phyloP scores from a whole-genome alignment of 2,113 vertebrate species.

The Chaetura pelagica region DNA sequence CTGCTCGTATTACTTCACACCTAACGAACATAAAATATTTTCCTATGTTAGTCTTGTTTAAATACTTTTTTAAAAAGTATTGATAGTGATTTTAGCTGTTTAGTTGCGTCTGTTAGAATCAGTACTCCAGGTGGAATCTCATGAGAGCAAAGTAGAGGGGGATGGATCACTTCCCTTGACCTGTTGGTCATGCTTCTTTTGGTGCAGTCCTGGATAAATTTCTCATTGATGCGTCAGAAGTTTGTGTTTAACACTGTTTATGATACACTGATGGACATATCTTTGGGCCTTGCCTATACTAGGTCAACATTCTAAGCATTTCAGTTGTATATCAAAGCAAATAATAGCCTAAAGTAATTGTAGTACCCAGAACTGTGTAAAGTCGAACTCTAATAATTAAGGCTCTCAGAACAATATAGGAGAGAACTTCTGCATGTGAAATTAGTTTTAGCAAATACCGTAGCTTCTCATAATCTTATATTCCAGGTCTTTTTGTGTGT shows the following conservation, averaged over 20 bases:
- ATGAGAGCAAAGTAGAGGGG: too few relatives aligned
- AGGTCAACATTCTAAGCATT: background rate
- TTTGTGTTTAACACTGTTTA: background rate
- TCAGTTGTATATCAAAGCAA: background rate
- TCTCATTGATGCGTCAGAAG: background rate
- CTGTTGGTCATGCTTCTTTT: too few relatives aligned
- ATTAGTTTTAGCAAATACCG: background rate
- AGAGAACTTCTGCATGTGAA: background rate
- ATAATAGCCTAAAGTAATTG: background rate
- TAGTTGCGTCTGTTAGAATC: background rate
- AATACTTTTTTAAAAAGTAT: background rate
- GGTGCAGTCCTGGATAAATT: too few relatives aligned
- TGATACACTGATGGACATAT: background rate
- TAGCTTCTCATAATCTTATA: background rate
- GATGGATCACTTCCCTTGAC: too few relatives aligned
- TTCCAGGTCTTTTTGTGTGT: background rate
- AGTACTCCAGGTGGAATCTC: too few relatives aligned
- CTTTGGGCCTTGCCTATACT: background rate
- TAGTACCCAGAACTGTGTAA: rapidly evolving
- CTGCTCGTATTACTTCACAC: too few relatives aligned
- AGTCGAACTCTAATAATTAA: background rate
- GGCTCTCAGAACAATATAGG: background rate
- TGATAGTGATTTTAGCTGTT: background rate
- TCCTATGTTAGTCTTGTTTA: background rate
- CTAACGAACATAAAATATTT: background rate